Evolutionary conservation across 2,888 invertebrate species (phyloP).

Genomic region (Limulus polyphemus): DNA sequence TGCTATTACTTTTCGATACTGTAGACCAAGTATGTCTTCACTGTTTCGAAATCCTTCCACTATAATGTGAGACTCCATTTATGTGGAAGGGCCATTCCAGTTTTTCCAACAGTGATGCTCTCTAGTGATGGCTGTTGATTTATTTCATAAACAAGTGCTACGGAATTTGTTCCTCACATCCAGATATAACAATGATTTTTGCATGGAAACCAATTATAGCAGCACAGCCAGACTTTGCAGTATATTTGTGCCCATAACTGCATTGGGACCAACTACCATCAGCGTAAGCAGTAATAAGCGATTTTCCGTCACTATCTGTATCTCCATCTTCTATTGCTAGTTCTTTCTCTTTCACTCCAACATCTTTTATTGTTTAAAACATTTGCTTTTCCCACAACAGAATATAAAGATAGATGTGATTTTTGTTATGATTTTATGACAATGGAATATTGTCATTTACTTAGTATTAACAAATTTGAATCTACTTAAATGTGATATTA

Average conservation of each 20-base stretch:
- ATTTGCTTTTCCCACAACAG: neutral
- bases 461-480: too few species aligned
- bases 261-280: neutral
- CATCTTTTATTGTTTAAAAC: neutral
- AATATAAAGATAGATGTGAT: too few species aligned
- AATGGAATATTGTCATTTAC: too few species aligned
- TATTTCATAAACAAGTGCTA: neutral
- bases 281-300: neutral
- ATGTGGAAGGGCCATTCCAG: conserved; percentile 1
- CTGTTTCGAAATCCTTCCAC: neutral
- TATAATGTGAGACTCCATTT: neutral
- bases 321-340: neutral
- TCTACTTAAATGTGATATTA: too few species aligned
- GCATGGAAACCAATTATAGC: neutral
- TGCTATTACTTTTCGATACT: too few species aligned
- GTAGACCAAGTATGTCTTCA: neutral
- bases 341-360: neutral
- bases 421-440: too few species aligned
- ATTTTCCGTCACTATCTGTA: neutral
- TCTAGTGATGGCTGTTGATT: neutral
- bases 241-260: neutral
- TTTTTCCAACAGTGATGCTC: neutral
- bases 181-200: neutral
- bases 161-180: neutral
- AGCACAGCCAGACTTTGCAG: neutral